These are phyloP conservation scores for Temnothorax unifasciatus DNA, from an alignment of 2,888 invertebrate species.

Conservation along the genomic window DNA sequence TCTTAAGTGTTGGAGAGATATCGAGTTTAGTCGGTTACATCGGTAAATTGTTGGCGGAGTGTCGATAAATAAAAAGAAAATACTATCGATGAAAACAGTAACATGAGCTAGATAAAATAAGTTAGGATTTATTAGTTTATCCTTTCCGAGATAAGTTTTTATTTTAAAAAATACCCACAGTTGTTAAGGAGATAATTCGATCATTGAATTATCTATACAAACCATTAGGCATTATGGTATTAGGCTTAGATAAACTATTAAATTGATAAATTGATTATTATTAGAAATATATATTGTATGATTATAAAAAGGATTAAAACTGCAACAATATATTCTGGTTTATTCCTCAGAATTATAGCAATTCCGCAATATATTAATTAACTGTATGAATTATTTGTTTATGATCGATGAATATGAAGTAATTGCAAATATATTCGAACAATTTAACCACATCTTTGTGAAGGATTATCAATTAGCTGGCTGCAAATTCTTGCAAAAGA, in stretches of 20 bases:
- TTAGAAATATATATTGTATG: neutral
- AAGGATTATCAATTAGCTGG: neutral
- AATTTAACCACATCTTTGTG: neutral
- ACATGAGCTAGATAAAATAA: neutral
- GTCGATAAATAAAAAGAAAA: neutral
- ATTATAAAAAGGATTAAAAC: neutral
- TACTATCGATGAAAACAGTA: neutral
- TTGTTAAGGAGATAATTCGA: neutral
- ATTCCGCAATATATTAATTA: neutral
- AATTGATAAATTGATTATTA: neutral
- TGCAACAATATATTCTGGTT: neutral
- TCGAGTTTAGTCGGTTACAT: neutral
- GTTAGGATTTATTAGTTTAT: neutral
- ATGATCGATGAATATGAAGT: neutral
- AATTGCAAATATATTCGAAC: neutral
- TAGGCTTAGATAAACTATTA: neutral
- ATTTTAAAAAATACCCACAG: neutral
- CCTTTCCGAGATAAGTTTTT: neutral
- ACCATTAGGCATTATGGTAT: neutral
- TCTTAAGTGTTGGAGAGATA: constrained; percentile 1
- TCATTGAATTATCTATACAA: neutral
- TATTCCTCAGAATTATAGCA: neutral
- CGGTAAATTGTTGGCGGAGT: neutral
- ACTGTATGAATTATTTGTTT: no score
- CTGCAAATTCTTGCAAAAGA: neutral